Conservation (phyloP, 2,113 vertebrate species). For the Lonchura striata region DNA sequence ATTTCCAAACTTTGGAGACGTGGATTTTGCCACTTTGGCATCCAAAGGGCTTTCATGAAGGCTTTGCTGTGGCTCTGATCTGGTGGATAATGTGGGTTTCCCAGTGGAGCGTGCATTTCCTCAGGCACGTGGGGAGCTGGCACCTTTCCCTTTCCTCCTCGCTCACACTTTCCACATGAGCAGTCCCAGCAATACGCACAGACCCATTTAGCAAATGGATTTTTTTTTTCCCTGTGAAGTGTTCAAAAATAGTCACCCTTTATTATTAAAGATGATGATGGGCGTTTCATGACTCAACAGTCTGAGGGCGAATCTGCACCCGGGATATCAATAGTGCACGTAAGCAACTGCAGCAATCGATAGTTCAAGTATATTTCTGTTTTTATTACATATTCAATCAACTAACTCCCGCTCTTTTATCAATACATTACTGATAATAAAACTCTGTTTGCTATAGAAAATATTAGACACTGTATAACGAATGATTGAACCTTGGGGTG, state of each 20-base stretch:
- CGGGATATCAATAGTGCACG: not conserved
- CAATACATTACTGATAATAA: slow-evolving; percentile 26
- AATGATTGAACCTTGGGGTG: not conserved
- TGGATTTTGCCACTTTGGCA: not conserved
- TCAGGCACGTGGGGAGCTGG: not conserved
- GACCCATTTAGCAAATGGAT: slow-evolving; percentile 54
- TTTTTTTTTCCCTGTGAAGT: slow-evolving; percentile 11
- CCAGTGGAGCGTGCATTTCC: not conserved
- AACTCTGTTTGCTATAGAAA: not conserved
- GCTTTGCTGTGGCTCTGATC: not conserved
- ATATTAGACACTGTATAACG: not conserved
- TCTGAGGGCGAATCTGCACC: not conserved
- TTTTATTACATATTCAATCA: slow-evolving; percentile 2
- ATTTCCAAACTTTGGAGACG: not conserved
- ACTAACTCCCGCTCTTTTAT: not conserved
- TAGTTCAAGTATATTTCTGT: not conserved
- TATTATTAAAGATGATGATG: not conserved
- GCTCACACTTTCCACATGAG: not conserved
- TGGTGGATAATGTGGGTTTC: not conserved
- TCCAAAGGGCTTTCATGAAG: not conserved
- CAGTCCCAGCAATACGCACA: not conserved
- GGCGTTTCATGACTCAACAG: not conserved
- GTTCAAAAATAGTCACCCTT: slow-evolving; percentile 30
- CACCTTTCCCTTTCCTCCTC: not conserved
- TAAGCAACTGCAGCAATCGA: not conserved